Evolutionary conservation across 1,140 invertebrate species (phyloP).

Genomic region (Andrena cerasifolii): DNA sequence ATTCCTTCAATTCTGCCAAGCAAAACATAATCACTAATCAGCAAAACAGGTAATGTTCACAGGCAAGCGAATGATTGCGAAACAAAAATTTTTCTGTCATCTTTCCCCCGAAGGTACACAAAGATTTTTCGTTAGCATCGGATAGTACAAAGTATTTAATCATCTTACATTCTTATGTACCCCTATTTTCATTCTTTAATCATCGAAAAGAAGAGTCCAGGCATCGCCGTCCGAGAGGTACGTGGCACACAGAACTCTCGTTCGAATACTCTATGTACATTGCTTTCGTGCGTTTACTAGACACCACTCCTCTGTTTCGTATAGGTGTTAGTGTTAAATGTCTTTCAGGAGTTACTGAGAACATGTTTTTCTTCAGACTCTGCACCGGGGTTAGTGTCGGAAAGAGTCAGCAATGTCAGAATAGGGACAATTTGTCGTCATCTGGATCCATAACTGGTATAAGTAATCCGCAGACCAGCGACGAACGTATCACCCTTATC

Average conservation of each 20-base stretch:
- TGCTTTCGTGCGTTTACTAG: constrained; percentile 53
- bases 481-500: constrained; percentile 93
- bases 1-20: constrained; percentile 82
- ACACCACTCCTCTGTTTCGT: constrained; percentile 67
- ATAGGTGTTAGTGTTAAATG: constrained; percentile 51
- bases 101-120: background rate
- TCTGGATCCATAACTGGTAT: constrained; percentile 65
- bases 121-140: background rate
- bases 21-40: constrained; percentile 81
- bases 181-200: constrained; percentile 42
- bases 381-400: constrained; percentile 71
- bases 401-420: constrained; percentile 74
- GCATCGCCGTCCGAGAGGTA: constrained; percentile 59
- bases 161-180: constrained; percentile 12
- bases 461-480: constrained; percentile 80
- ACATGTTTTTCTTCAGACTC: constrained; percentile 68
- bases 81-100: constrained; percentile 17
- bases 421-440: constrained; percentile 73
- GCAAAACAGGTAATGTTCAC: constrained; percentile 82
- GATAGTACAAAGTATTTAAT: background rate
- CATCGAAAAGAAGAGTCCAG: constrained; percentile 42
- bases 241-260: constrained; percentile 71
- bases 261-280: constrained; percentile 19
- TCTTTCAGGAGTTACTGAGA: constrained; percentile 3
- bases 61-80: constrained; percentile 34